Percentiles rank a stretch among this genome's conserved stretches.
Conservation (phyloP, 2,888 invertebrate genomes). For the Lingula anatina region DNA sequence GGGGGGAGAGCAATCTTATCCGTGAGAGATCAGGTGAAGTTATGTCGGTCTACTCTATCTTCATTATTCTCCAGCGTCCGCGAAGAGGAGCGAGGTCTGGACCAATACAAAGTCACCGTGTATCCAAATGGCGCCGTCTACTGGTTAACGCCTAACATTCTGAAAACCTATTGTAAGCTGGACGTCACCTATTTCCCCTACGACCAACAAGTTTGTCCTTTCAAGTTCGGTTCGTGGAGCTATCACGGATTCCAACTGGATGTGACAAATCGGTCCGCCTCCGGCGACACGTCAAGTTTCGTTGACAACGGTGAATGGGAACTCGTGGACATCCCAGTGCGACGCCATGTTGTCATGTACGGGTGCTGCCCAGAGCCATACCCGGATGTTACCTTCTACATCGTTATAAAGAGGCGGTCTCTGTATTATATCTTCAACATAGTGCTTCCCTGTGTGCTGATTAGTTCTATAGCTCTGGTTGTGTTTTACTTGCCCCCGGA, state of each 20-base stretch:
- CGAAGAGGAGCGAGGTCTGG: background rate
- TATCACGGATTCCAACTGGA: background rate
- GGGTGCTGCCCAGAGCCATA: conserved; percentile 7
- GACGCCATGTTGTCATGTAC: conserved; percentile 1
- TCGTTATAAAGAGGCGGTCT: conserved; percentile 8
- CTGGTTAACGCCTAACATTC: background rate
- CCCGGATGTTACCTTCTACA: conserved; percentile 8
- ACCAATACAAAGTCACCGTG: background rate
- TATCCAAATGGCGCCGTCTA: background rate
- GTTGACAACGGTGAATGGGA: conserved; percentile 8
- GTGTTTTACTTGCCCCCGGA: conserved; percentile 20
- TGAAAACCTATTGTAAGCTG: conserved; percentile 1
- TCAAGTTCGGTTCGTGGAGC: conserved; percentile 5
- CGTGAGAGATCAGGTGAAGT: no score
- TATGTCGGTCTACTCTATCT: no score
- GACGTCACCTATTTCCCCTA: conserved; percentile 1
- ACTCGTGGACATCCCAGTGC: background rate
- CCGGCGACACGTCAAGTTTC: conserved; percentile 1
- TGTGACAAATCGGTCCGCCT: background rate
- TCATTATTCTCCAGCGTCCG: no score
- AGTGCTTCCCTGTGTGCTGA: conserved; percentile 20
- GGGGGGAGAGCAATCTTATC: background rate
- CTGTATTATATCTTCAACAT: conserved; percentile 21
- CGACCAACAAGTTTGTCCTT: conserved; percentile 4
- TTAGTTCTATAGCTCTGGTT: conserved; percentile 12